These are phyloP conservation scores for Spialia ferax DNA, from an alignment of 2,888 invertebrate genomes.

Conservation along the genomic window DNA sequence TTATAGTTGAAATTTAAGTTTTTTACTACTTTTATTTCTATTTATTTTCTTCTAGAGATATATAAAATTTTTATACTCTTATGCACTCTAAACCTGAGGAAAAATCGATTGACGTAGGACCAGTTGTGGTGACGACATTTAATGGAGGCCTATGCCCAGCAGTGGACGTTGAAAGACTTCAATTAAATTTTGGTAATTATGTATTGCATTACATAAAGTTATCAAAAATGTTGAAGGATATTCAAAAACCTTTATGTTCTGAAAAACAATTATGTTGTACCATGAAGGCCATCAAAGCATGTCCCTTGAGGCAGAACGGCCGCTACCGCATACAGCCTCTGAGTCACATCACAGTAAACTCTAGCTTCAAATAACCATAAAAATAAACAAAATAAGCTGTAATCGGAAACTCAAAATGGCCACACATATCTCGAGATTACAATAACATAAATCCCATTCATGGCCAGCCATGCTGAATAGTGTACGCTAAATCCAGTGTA, in stretches of 20 bases:
- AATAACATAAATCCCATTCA: conserved; percentile 32
- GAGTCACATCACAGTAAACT: conserved; percentile 9
- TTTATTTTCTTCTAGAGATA: too few relatives aligned
- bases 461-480: conserved; percentile 12
- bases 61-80: too few relatives aligned
- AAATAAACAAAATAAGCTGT: conserved; percentile 30
- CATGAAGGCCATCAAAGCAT: conserved; percentile 26
- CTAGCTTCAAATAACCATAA: conserved; percentile 32
- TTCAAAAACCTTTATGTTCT: neutral
- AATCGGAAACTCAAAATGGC: conserved; percentile 40
- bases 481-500: conserved; percentile 3
- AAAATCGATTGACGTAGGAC: too few relatives aligned
- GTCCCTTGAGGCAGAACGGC: conserved; percentile 35
- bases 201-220: neutral
- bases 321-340: conserved; percentile 6
- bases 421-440: conserved; percentile 34
- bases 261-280: conserved; percentile 1
- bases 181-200: neutral
- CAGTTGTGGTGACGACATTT: too few relatives aligned
- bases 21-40: too few relatives aligned
- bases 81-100: too few relatives aligned
- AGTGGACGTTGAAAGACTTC: too few relatives aligned
- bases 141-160: too few relatives aligned
- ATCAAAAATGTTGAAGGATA: neutral
- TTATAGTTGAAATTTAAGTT: too few relatives aligned